These are phyloP conservation scores for Stenotaenia linearis DNA, from an alignment of 2,888 invertebrate genomes.

Conservation along the genomic window DNA sequence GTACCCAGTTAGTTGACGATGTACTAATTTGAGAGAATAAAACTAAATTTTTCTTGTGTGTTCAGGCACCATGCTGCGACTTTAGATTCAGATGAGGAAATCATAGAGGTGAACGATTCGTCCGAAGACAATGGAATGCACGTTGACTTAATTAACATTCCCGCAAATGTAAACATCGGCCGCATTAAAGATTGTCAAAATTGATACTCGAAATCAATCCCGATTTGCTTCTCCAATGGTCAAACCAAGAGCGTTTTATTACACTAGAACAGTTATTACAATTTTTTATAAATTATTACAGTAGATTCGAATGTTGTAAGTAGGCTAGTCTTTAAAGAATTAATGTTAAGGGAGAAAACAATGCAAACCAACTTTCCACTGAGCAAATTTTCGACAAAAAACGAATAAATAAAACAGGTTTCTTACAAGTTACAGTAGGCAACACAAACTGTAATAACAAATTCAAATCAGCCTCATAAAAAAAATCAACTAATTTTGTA, in stretches of 20 bases:
- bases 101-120: constrained; percentile 35
- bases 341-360: background rate
- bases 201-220: background rate
- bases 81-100: constrained; percentile 36
- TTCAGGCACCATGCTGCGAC: constrained; percentile 28
- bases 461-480: background rate
- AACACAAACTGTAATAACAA: background rate
- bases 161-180: background rate
- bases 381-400: background rate
- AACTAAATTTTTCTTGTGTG: background rate
- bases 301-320: background rate
- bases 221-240: background rate
- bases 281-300: background rate
- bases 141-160: background rate
- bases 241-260: background rate
- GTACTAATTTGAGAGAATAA: background rate
- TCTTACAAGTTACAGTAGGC: background rate
- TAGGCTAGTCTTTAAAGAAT: background rate
- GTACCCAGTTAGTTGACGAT: background rate
- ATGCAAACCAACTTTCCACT: background rate
- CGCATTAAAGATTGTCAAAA: background rate
- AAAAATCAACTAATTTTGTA: background rate
- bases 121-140: constrained; percentile 19
- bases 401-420: background rate
- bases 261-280: background rate